Evolutionary conservation across 2,797 vertebrate species (phyloP), one percentile per base, ranked within the genome.

Genomic region (Hyperoplus lanceolatus): DNA sequence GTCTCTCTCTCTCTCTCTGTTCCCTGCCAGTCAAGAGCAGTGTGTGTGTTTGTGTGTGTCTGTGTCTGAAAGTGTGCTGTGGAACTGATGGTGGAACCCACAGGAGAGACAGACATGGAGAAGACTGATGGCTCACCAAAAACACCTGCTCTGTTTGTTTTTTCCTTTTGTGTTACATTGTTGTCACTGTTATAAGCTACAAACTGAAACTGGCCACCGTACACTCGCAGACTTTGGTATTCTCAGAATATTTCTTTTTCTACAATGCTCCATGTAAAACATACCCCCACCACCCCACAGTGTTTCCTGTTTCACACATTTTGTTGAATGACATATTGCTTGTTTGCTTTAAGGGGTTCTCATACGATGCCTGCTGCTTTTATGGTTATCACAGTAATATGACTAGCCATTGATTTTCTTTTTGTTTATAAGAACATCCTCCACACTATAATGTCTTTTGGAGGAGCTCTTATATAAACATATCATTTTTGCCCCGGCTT

Each of bases 21-120:
- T 90, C 78, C 69, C 82, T 95, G 95, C 95, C 95, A 95, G 92
- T 85, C 95, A 96, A 95, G 93, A 95, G 94, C 94, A 91, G 74
- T 65, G 53, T 83, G 74, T 71, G 48, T 64, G 60, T 73, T 11
- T 45, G 56, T 38, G 72, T 29, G 70, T 82, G 53, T 83, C 74
- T 71, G 48, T 64, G 60, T 73, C 7, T 45, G 56, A 41, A 70
- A 29, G 70, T 82, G 93, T 88, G 92, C 90, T 90, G 90, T 96
- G 94, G 95, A 94, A 93, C 90, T 95, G 74, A 62, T 83, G 79
- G 60, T 91, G 85, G 73, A 90, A 89, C 81, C 87, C 90, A 86
- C 92, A 77, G 88, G 91, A 92, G 88, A 86, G 77, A 72, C 78
- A 85, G 86, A 85, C 79, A 14, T 83, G 82, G 41, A 87, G 77